Evolutionary conservation across 2,113 vertebrate genomes (phyloP), one percentile per base, ranked within the genome.

Genomic region (Pygoscelis antarcticus): DNA sequence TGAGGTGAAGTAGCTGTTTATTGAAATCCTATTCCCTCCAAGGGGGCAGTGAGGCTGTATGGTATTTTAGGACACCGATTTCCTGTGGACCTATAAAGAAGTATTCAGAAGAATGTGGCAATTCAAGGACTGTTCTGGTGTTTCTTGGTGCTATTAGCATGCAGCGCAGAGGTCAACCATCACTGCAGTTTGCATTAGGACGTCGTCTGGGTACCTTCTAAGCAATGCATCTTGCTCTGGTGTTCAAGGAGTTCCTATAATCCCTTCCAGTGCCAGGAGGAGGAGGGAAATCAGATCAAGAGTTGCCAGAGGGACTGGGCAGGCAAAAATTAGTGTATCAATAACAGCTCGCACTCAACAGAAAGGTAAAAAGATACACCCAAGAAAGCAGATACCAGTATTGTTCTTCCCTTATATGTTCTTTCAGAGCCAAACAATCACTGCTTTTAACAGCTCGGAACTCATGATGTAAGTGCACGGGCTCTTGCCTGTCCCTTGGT

Each of bases 151-250:
- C 23, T 70, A 25, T 40, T 4, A 47, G 44, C 16, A 10, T 62
- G 46, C 23, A 69, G 25, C 5, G 30, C 46, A 58, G 30, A 66
- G 30, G 13, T 60, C 36, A 69, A 2, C 44, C 17, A 1, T 30
- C 10, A 1, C 1, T 69, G 77, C 29, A 36, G 11, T 36, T 61
- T 1, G 3, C 58, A 0, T 19, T 34, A 10, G 68, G 52, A 42
- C 27, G 14, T 17, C 5, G 1, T 23, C 65, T 87, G 36, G 46
- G 32, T 62, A 22, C 16, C 25, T 78, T 69, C 34, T 47, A 84
- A 83, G n/a, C 29, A 49, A 26, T 42, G 21, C 6, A 29, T 47
- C 58, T 60, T 61, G n/a, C 21, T 64, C 58, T 93, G 32, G 19
- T 38, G 20, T 52, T 64, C 22, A 19, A 5, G 30, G 47, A 68